Percentiles rank a stretch among this genome's conserved stretches.
Conservation (phyloP, 2,888 invertebrate species). For the Galerucella pusilla region DNA sequence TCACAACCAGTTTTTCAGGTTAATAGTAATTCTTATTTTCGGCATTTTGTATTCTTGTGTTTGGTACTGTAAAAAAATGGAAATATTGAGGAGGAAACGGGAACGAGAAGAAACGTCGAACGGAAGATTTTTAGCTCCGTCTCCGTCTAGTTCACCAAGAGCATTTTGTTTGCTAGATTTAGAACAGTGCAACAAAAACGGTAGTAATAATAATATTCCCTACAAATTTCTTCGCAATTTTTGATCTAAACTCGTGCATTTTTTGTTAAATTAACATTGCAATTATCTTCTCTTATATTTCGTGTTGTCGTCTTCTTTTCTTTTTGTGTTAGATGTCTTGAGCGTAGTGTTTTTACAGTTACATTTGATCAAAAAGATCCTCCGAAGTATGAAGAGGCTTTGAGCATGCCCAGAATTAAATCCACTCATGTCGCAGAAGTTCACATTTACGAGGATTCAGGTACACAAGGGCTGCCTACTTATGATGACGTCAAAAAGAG, state of each 20-base stretch:
- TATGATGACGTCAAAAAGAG: conserved; percentile 30
- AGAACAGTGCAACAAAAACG: not conserved
- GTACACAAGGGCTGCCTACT: conserved; percentile 12
- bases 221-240: not conserved
- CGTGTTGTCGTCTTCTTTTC: too few relatives aligned
- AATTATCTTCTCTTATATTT: too few relatives aligned
- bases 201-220: not conserved
- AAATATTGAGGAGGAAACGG: conserved; percentile 16
- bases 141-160: not conserved
- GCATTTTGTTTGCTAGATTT: not conserved
- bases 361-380: conserved; percentile 19
- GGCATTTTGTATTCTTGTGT: conserved; percentile 33
- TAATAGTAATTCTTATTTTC: conserved; percentile 29
- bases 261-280: too few relatives aligned
- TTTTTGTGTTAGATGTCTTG: not conserved
- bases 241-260: not conserved
- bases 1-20: conserved; percentile 26
- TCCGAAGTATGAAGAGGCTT: conserved; percentile 40
- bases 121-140: not conserved
- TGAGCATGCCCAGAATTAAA: conserved; percentile 35
- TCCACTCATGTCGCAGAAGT: conserved; percentile 25
- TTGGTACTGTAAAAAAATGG: conserved; percentile 41
- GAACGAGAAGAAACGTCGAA: not conserved
- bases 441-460: conserved; percentile 13
- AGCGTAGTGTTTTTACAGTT: not conserved